Evolutionary conservation across 2,113 vertebrate genomes (phyloP), one percentile per base, ranked within the genome.

Genomic region (Pteropus alecto): DNA sequence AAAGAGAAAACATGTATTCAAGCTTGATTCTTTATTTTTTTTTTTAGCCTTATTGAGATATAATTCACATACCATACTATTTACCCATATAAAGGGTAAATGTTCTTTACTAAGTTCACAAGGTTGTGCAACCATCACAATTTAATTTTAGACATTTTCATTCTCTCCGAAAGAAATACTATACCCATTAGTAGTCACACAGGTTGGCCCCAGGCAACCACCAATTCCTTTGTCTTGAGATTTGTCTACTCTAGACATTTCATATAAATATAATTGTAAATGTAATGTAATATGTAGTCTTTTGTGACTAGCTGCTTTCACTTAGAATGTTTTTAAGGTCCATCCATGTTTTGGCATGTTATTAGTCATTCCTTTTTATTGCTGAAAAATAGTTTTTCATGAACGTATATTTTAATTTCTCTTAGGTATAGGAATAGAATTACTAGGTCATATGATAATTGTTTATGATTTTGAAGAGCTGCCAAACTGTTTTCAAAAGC

Each of bases 401-500:
- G 83, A 76, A 56, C 14, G 22, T 38, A n/a, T 38, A 18, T 86
- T 97, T 96, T 96, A 24, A 61, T 76, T 68, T 92, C 65, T 68
- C 30, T 74, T 91, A n/a, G 41, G 10, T 67, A 18, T 60, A 35
- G 60, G n/a, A 76, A 48, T 70, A 81, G 51, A 93, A 56, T 76
- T 89, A 74, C 10, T 67, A 18, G 70, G 15, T 84, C 65, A 56
- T 43, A 43, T 22, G 56, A 11, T 89, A 96, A 94, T 28, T 60
- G 35, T 88, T 87, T 88, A 38, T 76, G 43, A 96, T 76, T 94
- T 92, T 81, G 84, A 92, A 91, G 41, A 90, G 63, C 18, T 86
- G 46, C 58, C 81, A 58, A 82, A 58, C n/a, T 90, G 81, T 83
- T 78, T 91, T 58, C 35, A 15, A 83, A 88, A 68, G 43, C 6